Base-by-base conservation (phyloP, 2,888 invertebrate species). In the Drosophila rellima region DNA sequence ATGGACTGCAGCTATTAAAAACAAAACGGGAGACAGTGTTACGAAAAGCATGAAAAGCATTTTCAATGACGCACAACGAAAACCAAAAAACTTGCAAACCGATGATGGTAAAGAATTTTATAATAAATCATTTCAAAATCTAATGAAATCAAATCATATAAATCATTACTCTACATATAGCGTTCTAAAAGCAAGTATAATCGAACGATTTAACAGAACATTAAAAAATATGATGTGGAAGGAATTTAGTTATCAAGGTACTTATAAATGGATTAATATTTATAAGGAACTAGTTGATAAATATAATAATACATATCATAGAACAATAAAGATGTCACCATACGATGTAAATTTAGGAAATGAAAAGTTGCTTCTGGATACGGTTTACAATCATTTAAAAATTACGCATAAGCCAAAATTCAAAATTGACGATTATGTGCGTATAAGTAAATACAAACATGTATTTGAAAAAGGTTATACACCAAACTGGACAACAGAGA, bases 401-500 rank as follows among this genome's bases (percentile, higher is more conserved):
- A 50, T 50, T 17, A 50, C 48, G 7, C 11, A 20, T 18, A 50
- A 50, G 35, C 20, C 48, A 17, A 50, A 50, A 50, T 50, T 35
- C 6, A 33, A 50, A 50, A 50, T 15, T 18, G 54, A 48, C 8
- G 76, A 68, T 57, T 17, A 59, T 51, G 69, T 71, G 18, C 59
- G 77, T 54, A 70, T 74, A 60, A 74, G 70, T 63, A 70, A 74
- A 63, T 71, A 69, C 42, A 69, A 74, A 44, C 62, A 75, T 71
- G 13, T 57, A 40, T 74, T 70, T 60, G 67, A 64, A 59, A 72
- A 69, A 57, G 84, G 86, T 3, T 90, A 82, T 70, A 88, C 85
- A 39, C 83, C 88, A 1, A 83, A 86, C 63, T 90, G 89, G 88
- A 80, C 86, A 13, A 80, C 80, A 11, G 89, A 90, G 70, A 70